Evolutionary conservation across 2,113 vertebrate genomes (phyloP).

Genomic region (Embiotoca jacksoni): DNA sequence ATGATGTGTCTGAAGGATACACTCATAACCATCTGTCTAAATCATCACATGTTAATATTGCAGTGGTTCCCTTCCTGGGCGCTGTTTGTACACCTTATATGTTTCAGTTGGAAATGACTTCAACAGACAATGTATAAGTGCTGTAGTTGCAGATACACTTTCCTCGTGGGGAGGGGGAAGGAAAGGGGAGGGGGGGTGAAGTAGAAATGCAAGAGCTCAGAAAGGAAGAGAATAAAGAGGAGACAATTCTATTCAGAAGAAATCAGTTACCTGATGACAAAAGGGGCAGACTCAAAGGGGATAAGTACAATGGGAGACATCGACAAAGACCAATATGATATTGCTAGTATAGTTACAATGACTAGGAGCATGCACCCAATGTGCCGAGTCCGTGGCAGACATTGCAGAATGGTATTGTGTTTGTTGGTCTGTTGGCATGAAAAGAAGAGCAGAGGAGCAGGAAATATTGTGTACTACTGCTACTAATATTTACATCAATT

Average conservation of each 20-base stretch:
- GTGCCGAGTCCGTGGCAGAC: slow-evolving; percentile 43
- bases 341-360: neutral
- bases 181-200: neutral
- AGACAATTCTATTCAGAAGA: neutral
- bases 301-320: neutral
- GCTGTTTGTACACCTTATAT: neutral
- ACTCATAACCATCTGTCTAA: neutral
- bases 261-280: slow-evolving; percentile 16
- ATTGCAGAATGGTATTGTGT: slow-evolving; percentile 38
- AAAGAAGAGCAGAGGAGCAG: neutral
- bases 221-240: neutral
- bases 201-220: neutral
- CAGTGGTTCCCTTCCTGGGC: neutral
- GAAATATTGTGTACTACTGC: neutral
- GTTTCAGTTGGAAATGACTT: neutral
- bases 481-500: neutral
- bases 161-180: too few relatives aligned
- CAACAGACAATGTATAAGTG: neutral
- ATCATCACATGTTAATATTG: neutral
- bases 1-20: neutral
- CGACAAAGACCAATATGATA: slow-evolving; percentile 2
- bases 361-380: neutral
- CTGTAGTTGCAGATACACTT: neutral
- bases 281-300: slow-evolving; percentile 10
- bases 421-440: neutral